These are phyloP conservation scores for Melanchra persicariae DNA, from an alignment of 2,888 invertebrate genomes.

Conservation along the genomic window DNA sequence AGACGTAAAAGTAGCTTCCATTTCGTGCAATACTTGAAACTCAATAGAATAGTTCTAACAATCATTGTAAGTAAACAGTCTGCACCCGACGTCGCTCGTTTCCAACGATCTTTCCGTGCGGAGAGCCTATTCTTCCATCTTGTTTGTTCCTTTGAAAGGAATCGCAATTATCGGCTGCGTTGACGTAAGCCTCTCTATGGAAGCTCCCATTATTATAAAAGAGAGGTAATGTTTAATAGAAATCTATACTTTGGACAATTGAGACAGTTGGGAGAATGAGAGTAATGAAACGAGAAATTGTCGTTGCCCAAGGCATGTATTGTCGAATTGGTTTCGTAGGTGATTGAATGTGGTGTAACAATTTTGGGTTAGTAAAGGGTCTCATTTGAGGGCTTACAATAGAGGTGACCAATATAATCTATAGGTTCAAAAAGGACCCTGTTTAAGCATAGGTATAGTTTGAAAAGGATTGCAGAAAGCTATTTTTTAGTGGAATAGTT, in stretches of 20 bases:
- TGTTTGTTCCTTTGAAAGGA: conserved; percentile 69
- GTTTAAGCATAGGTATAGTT: too few relatives aligned
- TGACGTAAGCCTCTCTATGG: conserved; percentile 56
- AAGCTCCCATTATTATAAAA: conserved; percentile 45
- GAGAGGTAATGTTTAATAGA: conserved; percentile 36
- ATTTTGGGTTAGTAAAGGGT: conserved; percentile 11
- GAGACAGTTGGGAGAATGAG: conserved; percentile 4
- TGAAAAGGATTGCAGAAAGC: background rate
- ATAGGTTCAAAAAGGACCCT: background rate
- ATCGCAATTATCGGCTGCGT: conserved; percentile 67
- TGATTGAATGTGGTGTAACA: conserved; percentile 4
- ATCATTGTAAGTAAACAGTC: conserved; percentile 74
- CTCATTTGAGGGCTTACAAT: conserved; percentile 14
- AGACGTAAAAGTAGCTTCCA: conserved; percentile 42
- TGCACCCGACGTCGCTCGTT: conserved; percentile 66
- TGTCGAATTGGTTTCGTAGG: conserved; percentile 9
- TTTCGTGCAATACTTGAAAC: conserved; percentile 43
- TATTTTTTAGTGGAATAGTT: background rate
- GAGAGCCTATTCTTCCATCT: conserved; percentile 64
- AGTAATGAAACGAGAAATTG: conserved; percentile 28
- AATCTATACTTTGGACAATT: conserved; percentile 41
- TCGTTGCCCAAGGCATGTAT: conserved; percentile 2
- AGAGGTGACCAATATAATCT: background rate
- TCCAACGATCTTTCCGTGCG: conserved; percentile 46
- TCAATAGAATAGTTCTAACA: conserved; percentile 61